A percentile compares a stretch with the other conserved stretches of the same genome.
phyloP scores from a whole-genome alignment of 2,797 vertebrate species.

The Muscicapa striata region DNA sequence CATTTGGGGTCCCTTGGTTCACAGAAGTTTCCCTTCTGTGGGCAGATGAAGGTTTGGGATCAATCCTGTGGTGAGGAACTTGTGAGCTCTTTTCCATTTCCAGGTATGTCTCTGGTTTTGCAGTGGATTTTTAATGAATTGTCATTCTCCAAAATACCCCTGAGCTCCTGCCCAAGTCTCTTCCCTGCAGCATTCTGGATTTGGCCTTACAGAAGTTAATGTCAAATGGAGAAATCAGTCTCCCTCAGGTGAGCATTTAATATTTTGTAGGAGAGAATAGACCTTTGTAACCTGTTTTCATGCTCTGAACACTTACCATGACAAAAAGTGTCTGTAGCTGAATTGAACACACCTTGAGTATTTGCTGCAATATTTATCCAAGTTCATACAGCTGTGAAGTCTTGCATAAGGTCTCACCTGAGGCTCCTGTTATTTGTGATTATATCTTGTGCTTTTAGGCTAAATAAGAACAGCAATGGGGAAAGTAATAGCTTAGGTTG shows the following conservation, averaged over 20 bases:
- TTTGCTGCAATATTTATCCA: not conserved
- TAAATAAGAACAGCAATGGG: not conserved
- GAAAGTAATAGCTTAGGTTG: not conserved
- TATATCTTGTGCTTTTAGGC: not conserved
- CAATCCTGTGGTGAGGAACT: not conserved
- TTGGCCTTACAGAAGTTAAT: not conserved
- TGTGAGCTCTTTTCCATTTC: not conserved
- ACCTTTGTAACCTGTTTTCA: not conserved
- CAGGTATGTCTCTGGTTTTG: not conserved
- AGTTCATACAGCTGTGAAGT: not conserved
- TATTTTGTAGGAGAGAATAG: not conserved
- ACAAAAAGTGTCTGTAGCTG: not conserved
- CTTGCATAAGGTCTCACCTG: not conserved
- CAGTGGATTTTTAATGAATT: not conserved
- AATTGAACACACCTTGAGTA: not conserved
- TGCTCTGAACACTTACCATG: not conserved
- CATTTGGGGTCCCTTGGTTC: rapidly evolving
- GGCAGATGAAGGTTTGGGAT: not conserved
- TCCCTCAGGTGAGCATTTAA: not conserved
- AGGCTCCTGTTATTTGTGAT: not conserved
- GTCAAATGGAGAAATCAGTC: not conserved
- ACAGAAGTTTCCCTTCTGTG: not conserved
- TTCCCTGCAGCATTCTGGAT: not conserved
- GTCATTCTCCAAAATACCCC: not conserved
- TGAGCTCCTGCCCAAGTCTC: not conserved